Conservation (phyloP, 2,113 vertebrate genomes). For the Paedocypris sp. region DNA sequence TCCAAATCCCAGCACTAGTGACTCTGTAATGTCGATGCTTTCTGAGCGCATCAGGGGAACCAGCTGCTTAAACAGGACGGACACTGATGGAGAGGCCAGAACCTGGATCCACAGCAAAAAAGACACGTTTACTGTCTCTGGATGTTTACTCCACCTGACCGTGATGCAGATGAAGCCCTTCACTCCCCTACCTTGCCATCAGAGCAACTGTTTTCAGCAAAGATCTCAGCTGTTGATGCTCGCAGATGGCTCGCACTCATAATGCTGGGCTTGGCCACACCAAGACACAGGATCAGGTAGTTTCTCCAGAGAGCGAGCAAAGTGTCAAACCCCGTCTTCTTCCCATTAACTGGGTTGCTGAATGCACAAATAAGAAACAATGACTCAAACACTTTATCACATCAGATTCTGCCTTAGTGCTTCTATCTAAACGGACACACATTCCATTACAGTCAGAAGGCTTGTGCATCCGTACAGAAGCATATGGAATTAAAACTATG, state of each 20-base stretch:
- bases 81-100: conserved; percentile 88
- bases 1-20: conserved; percentile 90
- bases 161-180: not conserved
- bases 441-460: no score
- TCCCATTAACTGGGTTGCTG: conserved; percentile 90
- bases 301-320: conserved; percentile 92
- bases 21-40: conserved; percentile 95
- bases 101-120: no score
- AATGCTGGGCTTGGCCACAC: conserved; percentile 94
- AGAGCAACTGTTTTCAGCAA: conserved; percentile 80
- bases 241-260: conserved; percentile 93
- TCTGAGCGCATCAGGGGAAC: conserved; percentile 96
- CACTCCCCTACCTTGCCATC: conserved; percentile 87
- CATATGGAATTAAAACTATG: no score
- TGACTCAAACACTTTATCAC: no score
- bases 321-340: conserved; percentile 90
- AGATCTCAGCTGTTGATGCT: conserved; percentile 90
- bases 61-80: conserved; percentile 86
- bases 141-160: not conserved
- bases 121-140: not conserved
- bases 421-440: no score
- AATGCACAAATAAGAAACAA: not conserved
- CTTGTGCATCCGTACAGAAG: no score
- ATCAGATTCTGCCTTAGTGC: no score
- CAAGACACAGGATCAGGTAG: conserved; percentile 94